A percentile compares a stretch with the other conserved stretches of the same genome.
Conservation (phyloP, 1,140 invertebrate species). For the Nephotettix cincticeps region DNA sequence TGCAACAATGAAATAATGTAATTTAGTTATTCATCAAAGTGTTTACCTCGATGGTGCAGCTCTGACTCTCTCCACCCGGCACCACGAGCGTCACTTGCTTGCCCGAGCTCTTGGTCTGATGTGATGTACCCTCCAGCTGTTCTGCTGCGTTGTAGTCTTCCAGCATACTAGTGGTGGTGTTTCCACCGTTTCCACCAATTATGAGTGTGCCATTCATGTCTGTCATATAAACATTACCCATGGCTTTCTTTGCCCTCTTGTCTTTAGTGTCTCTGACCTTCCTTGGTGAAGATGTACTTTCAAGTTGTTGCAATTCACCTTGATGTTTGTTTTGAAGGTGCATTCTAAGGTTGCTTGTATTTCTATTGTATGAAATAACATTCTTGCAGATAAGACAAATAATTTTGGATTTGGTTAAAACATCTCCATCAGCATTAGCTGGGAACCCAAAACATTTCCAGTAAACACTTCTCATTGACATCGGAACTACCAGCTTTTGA, state of each 20-base stretch:
- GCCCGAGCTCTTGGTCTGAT: constrained; percentile 42
- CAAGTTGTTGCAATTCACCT: constrained; percentile 51
- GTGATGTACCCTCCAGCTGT: constrained; percentile 46
- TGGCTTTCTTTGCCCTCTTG: constrained; percentile 48
- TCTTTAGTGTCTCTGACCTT: constrained; percentile 48
- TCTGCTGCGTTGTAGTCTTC: too few relatives aligned
- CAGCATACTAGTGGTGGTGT: constrained; percentile 33
- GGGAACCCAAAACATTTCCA: constrained; percentile 68
- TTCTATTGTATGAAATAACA: constrained; percentile 61
- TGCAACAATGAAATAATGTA: too few relatives aligned
- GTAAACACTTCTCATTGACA: constrained; percentile 62
- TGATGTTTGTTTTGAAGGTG: constrained; percentile 62
- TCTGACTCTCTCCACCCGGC: neutral
- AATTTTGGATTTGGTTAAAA: constrained; percentile 62
- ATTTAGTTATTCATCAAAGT: too few relatives aligned
- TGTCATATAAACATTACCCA: constrained; percentile 49
- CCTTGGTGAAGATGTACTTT: constrained; percentile 39
- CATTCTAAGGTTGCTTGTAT: constrained; percentile 62
- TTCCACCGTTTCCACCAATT: constrained; percentile 44
- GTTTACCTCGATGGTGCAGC: constrained; percentile 2
- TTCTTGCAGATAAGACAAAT: constrained; percentile 62
- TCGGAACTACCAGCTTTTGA: constrained; percentile 56
- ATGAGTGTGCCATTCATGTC: constrained; percentile 51
- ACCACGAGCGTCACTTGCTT: neutral
- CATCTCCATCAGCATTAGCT: constrained; percentile 58